Evolutionary conservation across 2,113 vertebrate species (phyloP).

Genomic region (Hippotragus niger): DNA sequence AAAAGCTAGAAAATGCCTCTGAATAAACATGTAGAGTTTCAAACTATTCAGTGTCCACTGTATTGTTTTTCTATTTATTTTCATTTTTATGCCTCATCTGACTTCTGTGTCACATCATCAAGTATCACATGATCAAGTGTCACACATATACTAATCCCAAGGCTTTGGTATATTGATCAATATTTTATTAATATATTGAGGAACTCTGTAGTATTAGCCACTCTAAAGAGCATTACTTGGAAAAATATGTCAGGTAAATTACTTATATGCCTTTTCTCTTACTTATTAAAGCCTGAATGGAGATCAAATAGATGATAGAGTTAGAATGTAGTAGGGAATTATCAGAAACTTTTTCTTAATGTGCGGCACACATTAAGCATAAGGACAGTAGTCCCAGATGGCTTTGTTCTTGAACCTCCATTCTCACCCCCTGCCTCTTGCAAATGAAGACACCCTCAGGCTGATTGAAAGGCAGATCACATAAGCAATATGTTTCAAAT

Average conservation of each 20-base stretch:
- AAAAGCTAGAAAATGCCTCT: background rate
- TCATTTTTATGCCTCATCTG: background rate
- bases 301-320: background rate
- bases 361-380: background rate
- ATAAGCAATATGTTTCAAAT: background rate
- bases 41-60: background rate
- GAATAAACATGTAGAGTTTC: background rate
- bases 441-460: background rate
- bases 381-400: too few species aligned
- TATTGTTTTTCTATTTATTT: background rate
- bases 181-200: background rate
- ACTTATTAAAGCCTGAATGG: background rate
- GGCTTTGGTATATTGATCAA: background rate
- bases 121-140: background rate
- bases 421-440: background rate
- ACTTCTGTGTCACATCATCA: background rate
- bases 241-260: background rate
- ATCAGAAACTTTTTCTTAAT: background rate
- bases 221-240: background rate
- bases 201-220: background rate
- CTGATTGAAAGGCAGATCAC: background rate
- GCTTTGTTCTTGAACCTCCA: background rate
- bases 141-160: background rate
- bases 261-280: background rate
- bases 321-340: background rate